Evolutionary conservation across 2,797 vertebrate species (phyloP).

Genomic region (Crax fasciolata): DNA sequence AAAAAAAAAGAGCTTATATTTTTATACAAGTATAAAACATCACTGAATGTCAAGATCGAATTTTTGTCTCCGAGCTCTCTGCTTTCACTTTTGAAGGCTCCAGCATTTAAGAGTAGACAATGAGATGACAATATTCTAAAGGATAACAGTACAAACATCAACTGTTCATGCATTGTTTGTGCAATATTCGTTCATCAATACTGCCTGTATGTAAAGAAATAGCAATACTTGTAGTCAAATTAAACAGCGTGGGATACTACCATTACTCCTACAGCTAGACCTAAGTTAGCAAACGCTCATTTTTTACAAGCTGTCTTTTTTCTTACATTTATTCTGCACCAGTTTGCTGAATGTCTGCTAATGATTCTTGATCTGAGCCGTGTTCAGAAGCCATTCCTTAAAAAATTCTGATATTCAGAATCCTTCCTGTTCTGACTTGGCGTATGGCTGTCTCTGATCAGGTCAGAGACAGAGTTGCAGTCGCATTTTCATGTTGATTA

Average conservation of each 20-base stretch:
- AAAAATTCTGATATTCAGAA: neutral
- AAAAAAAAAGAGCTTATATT: neutral
- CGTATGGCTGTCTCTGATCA: neutral
- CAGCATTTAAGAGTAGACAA: neutral
- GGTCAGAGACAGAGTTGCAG: neutral
- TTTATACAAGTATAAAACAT: neutral
- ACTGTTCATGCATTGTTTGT: neutral
- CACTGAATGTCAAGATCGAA: neutral
- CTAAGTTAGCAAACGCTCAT: neutral
- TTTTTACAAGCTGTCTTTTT: neutral
- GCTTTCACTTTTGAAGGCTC: neutral
- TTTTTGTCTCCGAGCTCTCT: neutral
- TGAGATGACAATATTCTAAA: neutral
- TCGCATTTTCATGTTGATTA: neutral
- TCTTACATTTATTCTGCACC: neutral
- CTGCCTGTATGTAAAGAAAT: neutral
- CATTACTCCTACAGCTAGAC: neutral
- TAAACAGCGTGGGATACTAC: neutral
- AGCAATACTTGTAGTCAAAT: neutral
- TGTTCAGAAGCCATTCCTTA: neutral
- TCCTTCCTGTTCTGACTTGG: neutral
- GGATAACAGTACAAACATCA: neutral
- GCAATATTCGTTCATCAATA: neutral
- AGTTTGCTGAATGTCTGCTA: neutral
- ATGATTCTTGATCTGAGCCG: neutral